Base-by-base conservation (phyloP, 2,888 invertebrate genomes). In the Eudemis profundana region DNA sequence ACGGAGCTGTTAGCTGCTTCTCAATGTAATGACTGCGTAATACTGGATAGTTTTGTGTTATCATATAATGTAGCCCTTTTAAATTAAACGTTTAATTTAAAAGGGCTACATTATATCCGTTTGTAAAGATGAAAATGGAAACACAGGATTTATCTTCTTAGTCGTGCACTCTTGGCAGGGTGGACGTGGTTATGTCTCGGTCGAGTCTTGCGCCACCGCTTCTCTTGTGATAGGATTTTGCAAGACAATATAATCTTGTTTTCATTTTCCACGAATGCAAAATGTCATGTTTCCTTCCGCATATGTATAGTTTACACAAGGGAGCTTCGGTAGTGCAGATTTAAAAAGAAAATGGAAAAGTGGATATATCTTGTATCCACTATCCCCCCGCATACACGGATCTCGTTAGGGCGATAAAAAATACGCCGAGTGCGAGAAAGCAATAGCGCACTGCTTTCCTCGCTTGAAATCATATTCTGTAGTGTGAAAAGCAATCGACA, bases 401-500 rank as follows among this genome's bases (percentile, higher is more conserved):
- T 62, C 68, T 56, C 62, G 57, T 57, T 53, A 53, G 42, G 40
- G 33, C 23, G 56, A 59, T 62, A 57, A 53, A 67, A 62, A 57
- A 62, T 33, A 71, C 62, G 69, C 68, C 67, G 60, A 66, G 69
- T 63, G 69, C 68, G 70, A 74, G 74, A 78, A 75, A 79, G 79
- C 77, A 78, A 79, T 78, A 79, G 69, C 70, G 73, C 76, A 76
- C 76, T 76, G 82, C 84, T 86, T 86, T 87, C 85, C 81, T 82
- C 74, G 69, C 76, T 72, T 83, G 77, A 85, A 85, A 87, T 86
- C 82, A 83, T 84, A 85, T 82, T 82, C 81, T 75, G 74, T 75
- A 74, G 74, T 76, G 81, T 81, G 79, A 82, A 86, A 82, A 82
- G 80, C 80, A 78, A 83, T 83, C 78, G 78, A 79, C 79, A 77